These are phyloP conservation scores for Ameiurus melas DNA, from an alignment of 2,113 vertebrate genomes.

Conservation along the genomic window DNA sequence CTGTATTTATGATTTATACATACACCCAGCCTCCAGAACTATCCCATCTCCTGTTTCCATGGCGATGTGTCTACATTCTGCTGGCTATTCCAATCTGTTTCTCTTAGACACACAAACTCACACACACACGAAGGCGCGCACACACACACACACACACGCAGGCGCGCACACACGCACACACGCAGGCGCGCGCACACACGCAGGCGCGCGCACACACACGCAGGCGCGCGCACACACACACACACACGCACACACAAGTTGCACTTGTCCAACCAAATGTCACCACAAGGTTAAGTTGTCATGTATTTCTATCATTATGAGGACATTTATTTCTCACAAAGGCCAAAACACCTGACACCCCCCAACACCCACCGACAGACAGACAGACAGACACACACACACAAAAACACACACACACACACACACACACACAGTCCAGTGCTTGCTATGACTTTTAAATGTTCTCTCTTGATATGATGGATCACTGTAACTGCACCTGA, in stretches of 20 bases:
- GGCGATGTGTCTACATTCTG: background rate
- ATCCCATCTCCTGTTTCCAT: slow-evolving; percentile 3
- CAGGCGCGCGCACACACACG: no score
- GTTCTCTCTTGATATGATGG: background rate
- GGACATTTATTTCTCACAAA: background rate
- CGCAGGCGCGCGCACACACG: no score
- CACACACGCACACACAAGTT: background rate
- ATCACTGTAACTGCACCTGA: background rate
- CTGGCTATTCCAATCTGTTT: background rate
- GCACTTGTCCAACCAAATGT: background rate
- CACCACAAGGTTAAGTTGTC: background rate
- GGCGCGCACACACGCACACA: no score
- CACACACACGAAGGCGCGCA: background rate
- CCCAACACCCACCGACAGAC: background rate
- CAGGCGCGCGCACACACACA: background rate
- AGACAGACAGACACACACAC: background rate
- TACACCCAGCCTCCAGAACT: background rate
- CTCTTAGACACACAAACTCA: background rate
- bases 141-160: slow-evolving; percentile 8
- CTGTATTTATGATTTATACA: slow-evolving; percentile 22
- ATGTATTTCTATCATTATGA: background rate
- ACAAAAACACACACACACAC: background rate
- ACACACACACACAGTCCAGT: background rate
- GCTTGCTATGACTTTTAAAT: background rate
- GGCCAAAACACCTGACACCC: background rate